A percentile compares a stretch with the other conserved stretches of the same genome.
phyloP scores from a whole-genome alignment of 2,888 invertebrate genomes.

The Busseola fusca region DNA sequence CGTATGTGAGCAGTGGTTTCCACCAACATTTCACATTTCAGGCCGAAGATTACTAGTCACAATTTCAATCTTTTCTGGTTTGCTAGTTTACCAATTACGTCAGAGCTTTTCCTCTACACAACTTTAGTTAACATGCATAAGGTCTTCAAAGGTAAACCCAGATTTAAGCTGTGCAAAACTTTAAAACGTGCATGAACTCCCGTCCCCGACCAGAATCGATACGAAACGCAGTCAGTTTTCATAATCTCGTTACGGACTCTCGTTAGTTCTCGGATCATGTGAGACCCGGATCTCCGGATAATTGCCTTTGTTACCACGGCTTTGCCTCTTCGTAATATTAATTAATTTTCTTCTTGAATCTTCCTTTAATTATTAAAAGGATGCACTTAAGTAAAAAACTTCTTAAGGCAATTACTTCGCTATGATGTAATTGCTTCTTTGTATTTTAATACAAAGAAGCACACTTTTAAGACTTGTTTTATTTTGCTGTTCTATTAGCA shows the following conservation, averaged over 20 bases:
- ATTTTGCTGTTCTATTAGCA: background rate
- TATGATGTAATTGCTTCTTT: conserved; percentile 23
- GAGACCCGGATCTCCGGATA: conserved; percentile 48
- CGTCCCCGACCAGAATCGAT: conserved; percentile 14
- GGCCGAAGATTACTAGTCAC: background rate
- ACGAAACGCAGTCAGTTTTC: conserved; percentile 48
- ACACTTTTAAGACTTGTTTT: too few species aligned
- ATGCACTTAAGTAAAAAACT: conserved; percentile 54
- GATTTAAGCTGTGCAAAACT: conserved; percentile 4
- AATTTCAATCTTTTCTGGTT: background rate
- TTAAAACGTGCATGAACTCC: conserved; percentile 6
- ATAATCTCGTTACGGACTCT: conserved; percentile 61
- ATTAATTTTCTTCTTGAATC: conserved; percentile 53
- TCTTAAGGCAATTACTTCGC: conserved; percentile 43
- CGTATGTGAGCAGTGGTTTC: background rate
- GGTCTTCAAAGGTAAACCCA: conserved; percentile 3
- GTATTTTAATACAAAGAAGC: background rate
- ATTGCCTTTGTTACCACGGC: conserved; percentile 60
- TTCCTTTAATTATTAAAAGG: conserved; percentile 52
- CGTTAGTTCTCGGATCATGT: conserved; percentile 60
- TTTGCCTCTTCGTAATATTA: conserved; percentile 45
- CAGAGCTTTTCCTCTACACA: background rate
- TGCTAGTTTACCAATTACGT: background rate
- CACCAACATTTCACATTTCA: background rate
- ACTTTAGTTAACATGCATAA: background rate